Conservation (phyloP, 2,888 invertebrate species). For the Thymelicus lineola region DNA sequence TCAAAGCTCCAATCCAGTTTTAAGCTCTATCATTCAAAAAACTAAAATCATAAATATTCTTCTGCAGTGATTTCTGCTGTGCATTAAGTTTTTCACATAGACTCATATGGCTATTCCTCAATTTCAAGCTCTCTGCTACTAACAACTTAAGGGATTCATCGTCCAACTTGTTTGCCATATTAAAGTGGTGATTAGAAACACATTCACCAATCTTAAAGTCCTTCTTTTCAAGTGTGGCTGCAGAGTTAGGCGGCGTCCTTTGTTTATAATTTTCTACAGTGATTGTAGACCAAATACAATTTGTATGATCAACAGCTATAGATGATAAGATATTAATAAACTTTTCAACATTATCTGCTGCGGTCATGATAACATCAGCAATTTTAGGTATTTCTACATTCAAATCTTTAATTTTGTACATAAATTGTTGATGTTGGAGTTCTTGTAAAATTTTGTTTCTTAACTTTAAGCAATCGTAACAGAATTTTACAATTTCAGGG, state of each 20-base stretch:
- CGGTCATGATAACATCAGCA: slow-evolving; percentile 67
- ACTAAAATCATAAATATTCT: slow-evolving; percentile 68
- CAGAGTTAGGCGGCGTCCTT: slow-evolving; percentile 71
- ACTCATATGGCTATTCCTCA: slow-evolving; percentile 64
- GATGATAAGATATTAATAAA: slow-evolving; percentile 58
- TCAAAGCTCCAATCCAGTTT: not conserved
- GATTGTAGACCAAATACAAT: slow-evolving; percentile 74
- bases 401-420: slow-evolving; percentile 74
- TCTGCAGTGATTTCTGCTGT: slow-evolving; percentile 65
- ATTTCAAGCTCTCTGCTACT: slow-evolving; percentile 72
- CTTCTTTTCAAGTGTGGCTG: slow-evolving; percentile 75
- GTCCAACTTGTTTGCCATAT: slow-evolving; percentile 56
- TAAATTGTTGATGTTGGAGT: slow-evolving; percentile 71
- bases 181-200: slow-evolving; percentile 66
- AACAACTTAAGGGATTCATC: slow-evolving; percentile 70
- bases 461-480: slow-evolving; percentile 83
- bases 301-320: slow-evolving; percentile 66
- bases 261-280: slow-evolving; percentile 69
- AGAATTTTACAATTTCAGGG: slow-evolving; percentile 81
- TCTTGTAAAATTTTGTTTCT: slow-evolving; percentile 79
- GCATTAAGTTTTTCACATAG: slow-evolving; percentile 66
- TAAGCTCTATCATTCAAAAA: slow-evolving; percentile 59
- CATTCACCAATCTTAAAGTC: slow-evolving; percentile 79
- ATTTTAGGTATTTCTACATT: slow-evolving; percentile 76
- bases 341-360: slow-evolving; percentile 68